Evolutionary conservation across 2,113 vertebrate species (phyloP).

Genomic region (Mixornis gularis): DNA sequence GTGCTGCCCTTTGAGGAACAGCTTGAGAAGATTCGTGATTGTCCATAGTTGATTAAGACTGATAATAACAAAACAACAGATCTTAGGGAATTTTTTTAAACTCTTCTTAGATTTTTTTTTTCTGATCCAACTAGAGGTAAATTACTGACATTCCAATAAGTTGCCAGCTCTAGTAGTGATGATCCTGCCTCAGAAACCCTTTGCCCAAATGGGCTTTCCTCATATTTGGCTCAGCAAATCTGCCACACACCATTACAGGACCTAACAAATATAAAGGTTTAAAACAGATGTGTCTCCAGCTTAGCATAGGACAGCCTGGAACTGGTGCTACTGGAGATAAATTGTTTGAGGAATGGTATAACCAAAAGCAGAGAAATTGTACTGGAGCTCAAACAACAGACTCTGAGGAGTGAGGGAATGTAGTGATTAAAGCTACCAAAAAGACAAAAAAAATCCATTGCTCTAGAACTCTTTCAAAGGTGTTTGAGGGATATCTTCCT

Average conservation of each 20-base stretch:
- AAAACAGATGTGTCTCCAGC: neutral
- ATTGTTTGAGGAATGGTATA: neutral
- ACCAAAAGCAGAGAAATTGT: neutral
- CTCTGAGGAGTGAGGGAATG: neutral
- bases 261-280: neutral
- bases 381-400: neutral
- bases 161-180: neutral
- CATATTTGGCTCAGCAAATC: neutral
- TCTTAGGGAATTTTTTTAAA: neutral
- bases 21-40: neutral
- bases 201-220: neutral
- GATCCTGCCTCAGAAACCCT: neutral
- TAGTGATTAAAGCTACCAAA: neutral
- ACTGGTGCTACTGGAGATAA: neutral
- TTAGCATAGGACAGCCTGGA: neutral
- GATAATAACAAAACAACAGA: neutral
- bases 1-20: neutral
- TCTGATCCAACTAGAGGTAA: neutral
- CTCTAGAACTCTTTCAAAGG: neutral
- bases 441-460: neutral
- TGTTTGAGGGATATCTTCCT: neutral
- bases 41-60: neutral
- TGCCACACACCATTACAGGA: neutral
- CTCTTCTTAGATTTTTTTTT: neutral
- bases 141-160: neutral